Evolutionary conservation across 2,888 invertebrate species (phyloP).

Genomic region (Muschampia plurimacula): DNA sequence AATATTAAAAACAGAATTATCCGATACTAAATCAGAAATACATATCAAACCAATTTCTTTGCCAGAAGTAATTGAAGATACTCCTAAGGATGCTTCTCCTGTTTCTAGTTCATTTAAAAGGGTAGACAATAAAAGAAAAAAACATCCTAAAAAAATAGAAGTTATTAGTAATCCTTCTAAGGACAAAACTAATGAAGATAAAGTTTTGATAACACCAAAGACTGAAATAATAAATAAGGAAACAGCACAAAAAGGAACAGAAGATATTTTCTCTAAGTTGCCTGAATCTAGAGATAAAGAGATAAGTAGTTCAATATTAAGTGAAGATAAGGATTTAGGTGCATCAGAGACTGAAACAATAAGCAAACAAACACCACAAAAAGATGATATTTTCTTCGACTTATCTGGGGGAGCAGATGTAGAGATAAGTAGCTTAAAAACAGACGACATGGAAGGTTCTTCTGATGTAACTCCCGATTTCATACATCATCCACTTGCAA

Average conservation of each 20-base stretch:
- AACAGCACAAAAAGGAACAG: slow-evolving; percentile 4
- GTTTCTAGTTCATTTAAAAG: slow-evolving; percentile 12
- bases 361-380: slow-evolving; percentile 9
- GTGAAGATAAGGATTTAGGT: slow-evolving; percentile 49
- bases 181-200: neutral
- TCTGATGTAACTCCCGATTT: slow-evolving; percentile 64
- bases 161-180: neutral
- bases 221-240: slow-evolving; percentile 5
- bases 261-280: neutral
- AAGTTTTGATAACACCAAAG: slow-evolving; percentile 19
- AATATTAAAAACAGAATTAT: neutral
- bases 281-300: slow-evolving; percentile 7
- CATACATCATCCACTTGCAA: slow-evolving; percentile 66
- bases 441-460: slow-evolving; percentile 55
- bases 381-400: slow-evolving; percentile 6
- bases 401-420: neutral
- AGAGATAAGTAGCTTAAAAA: slow-evolving; percentile 44
- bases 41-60: neutral
- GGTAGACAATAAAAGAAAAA: slow-evolving; percentile 36
- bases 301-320: slow-evolving; percentile 47
- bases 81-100: slow-evolving; percentile 1
- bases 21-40: neutral
- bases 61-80: slow-evolving; percentile 11
- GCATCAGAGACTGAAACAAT: slow-evolving; percentile 14
- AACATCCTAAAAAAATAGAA: slow-evolving; percentile 30